A percentile compares a stretch with the other conserved stretches of the same genome.
These are phyloP conservation scores for Drosophila bifasciata DNA, from an alignment of 1,140 invertebrate genomes.

Conservation along the genomic window DNA sequence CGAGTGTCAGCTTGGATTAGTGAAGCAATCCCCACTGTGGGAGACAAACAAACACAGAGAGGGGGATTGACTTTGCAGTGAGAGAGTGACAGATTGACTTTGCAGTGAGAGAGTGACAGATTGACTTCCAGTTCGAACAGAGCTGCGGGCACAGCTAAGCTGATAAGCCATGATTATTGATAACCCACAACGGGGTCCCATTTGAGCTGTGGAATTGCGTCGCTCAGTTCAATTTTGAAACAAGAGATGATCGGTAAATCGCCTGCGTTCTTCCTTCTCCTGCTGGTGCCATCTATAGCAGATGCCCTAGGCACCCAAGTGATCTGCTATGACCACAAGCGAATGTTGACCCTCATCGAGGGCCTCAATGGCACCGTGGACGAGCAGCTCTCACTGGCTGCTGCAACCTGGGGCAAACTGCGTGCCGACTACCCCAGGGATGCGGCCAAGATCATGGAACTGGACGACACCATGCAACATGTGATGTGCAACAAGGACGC, in stretches of 20 bases:
- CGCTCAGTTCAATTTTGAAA: slow-evolving; percentile 22
- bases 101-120: background rate
- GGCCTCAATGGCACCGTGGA: slow-evolving; percentile 18
- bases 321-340: slow-evolving; percentile 28
- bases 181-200: background rate
- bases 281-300: background rate
- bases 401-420: slow-evolving; percentile 43
- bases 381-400: slow-evolving; percentile 31
- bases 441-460: slow-evolving; percentile 28
- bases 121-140: too few species aligned
- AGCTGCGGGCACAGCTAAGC: slow-evolving; percentile 1
- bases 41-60: background rate
- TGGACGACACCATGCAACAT: slow-evolving; percentile 19
- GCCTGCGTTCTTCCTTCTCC: slow-evolving; percentile 3
- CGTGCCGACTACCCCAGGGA: slow-evolving; percentile 30
- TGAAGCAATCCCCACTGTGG: background rate
- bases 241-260: slow-evolving; percentile 13
- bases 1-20: slow-evolving; percentile 27
- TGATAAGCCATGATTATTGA: slow-evolving; percentile 21
- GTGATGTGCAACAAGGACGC: slow-evolving; percentile 18
- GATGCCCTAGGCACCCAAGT: slow-evolving; percentile 34
- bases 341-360: slow-evolving; percentile 37
- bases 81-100: background rate
- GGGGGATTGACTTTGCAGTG: background rate
- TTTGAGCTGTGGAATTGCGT: background rate